phyloP scores from a whole-genome alignment of 2,797 vertebrate species.

The Morus bassanus region DNA sequence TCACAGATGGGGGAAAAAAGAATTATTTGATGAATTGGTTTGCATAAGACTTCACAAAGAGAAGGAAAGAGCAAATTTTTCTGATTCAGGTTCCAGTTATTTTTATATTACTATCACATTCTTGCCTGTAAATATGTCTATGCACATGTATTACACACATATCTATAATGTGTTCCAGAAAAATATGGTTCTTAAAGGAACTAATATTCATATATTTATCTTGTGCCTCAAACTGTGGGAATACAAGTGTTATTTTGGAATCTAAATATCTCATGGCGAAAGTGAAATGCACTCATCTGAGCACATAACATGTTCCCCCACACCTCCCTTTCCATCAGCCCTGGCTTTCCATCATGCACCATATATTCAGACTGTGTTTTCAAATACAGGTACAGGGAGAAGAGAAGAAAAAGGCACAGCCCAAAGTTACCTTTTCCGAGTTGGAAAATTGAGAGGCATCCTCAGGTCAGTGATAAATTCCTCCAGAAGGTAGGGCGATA shows the following conservation, averaged over 20 bases:
- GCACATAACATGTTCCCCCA: background rate
- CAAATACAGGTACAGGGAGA: background rate
- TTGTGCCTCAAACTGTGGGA: background rate
- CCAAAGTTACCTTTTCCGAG: background rate
- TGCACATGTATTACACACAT: background rate
- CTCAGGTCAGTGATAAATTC: background rate
- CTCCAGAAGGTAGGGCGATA: background rate
- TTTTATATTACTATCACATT: background rate
- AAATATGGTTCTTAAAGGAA: background rate
- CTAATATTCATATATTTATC: background rate
- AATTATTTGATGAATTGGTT: background rate
- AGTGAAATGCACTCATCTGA: background rate
- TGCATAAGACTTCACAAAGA: background rate
- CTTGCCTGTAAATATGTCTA: background rate
- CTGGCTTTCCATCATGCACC: background rate
- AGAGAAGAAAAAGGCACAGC: background rate
- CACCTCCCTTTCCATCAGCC: background rate
- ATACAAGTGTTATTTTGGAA: background rate
- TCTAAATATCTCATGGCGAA: background rate
- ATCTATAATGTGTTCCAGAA: background rate
- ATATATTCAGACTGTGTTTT: background rate
- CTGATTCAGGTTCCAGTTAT: background rate
- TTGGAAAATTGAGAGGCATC: background rate
- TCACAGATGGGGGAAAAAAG: background rate
- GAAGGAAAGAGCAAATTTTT: background rate